phyloP scores from a whole-genome alignment of 2,113 vertebrate species.

The Lepus americanus region DNA sequence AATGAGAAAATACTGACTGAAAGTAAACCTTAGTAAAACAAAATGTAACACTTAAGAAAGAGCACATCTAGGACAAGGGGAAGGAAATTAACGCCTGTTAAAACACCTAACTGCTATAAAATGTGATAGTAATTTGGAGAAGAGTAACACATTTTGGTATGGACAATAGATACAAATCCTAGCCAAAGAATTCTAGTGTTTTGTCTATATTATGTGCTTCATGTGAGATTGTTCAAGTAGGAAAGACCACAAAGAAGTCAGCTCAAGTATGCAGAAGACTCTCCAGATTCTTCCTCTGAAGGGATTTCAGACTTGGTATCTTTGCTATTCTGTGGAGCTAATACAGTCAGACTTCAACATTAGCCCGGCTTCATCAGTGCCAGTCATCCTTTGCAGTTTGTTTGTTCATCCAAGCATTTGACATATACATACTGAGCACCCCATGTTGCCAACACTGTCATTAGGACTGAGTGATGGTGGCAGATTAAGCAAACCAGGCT shows the following conservation, averaged over 20 bases:
- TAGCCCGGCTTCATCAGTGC: background rate
- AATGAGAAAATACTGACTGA: background rate
- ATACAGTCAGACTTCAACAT: background rate
- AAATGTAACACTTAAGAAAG: background rate
- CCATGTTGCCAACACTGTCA: accelerated
- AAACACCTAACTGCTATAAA: background rate
- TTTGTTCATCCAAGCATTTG: background rate
- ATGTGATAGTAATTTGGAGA: background rate
- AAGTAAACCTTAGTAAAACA: background rate
- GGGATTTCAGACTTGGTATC: background rate
- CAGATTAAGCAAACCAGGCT: background rate
- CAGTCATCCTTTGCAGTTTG: background rate
- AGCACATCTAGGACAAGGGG: background rate
- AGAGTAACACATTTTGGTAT: background rate
- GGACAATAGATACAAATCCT: background rate
- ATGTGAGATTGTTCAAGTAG: too few species aligned
- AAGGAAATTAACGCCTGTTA: background rate
- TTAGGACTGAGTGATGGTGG: background rate
- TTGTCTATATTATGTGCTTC: background rate
- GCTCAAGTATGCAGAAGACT: too few species aligned
- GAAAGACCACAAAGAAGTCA: too few species aligned
- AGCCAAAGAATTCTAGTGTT: too few species aligned
- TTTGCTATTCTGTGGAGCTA: background rate
- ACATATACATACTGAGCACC: too few species aligned
- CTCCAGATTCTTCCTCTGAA: background rate